Conservation (phyloP, 1,140 invertebrate species). For the Sitodiplosis mosellana region DNA sequence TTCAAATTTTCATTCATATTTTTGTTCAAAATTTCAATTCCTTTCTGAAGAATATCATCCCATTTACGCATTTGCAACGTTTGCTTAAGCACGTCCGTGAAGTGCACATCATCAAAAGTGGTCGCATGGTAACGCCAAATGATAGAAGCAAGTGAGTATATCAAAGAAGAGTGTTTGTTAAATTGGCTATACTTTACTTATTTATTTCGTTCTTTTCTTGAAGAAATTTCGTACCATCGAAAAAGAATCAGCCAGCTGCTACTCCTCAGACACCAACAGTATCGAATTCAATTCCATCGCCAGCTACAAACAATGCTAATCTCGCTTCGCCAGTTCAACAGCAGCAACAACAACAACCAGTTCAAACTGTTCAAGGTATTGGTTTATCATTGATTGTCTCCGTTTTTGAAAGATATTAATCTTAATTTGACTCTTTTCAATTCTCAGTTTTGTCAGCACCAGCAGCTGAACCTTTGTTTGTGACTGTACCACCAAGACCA, state of each 20-base stretch:
- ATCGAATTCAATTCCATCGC: constrained; percentile 1
- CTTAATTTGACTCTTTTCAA: neutral
- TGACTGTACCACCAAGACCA: constrained; percentile 79
- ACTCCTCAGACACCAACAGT: neutral
- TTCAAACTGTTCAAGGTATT: neutral
- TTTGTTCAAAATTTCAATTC: no score
- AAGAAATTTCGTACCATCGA: neutral
- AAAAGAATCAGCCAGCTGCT: neutral
- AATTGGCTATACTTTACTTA: no score
- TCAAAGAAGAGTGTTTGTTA: no score
- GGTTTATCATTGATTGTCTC: neutral
- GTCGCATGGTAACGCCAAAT: constrained; percentile 41
- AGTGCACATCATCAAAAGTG: constrained; percentile 76
- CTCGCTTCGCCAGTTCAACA: constrained; percentile 7
- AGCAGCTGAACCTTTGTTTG: constrained; percentile 74
- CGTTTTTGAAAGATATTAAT: no score
- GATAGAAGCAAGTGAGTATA: constrained; percentile 62
- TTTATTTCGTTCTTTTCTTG: neutral
- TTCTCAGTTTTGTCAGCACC: constrained; percentile 17
- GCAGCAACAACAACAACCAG: constrained; percentile 4
- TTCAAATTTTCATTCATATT: no score
- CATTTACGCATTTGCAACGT: constrained; percentile 69
- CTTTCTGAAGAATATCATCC: constrained; percentile 39
- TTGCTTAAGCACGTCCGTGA: constrained; percentile 81
- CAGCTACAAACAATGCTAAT: constrained; percentile 3